These are phyloP conservation scores for Magallana nippona DNA, from an alignment of 2,888 invertebrate genomes.

Conservation along the genomic window DNA sequence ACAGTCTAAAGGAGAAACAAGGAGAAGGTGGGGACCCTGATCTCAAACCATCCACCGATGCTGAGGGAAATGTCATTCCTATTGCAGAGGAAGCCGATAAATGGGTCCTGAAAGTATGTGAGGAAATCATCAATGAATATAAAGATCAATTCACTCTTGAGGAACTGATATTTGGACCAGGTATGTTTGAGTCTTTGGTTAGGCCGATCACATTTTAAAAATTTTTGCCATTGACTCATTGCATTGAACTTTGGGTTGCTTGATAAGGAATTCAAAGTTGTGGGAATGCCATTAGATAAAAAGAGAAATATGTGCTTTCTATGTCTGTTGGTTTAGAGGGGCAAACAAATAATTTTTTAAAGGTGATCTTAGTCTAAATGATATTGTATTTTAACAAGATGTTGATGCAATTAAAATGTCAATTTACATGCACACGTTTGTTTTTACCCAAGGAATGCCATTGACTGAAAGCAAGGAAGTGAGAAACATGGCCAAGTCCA, in stretches of 20 bases:
- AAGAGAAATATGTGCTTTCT: too few relatives aligned
- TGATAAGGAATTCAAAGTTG: too few relatives aligned
- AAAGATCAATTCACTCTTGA: constrained; percentile 51
- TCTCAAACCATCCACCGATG: constrained; percentile 46
- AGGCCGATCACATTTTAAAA: too few relatives aligned
- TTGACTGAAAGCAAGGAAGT: constrained; percentile 56
- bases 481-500: constrained; percentile 46
- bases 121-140: constrained; percentile 57
- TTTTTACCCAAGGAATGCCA: constrained; percentile 49
- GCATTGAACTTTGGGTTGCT: too few relatives aligned
- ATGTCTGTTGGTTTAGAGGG: too few relatives aligned
- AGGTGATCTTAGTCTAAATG: too few relatives aligned
- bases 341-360: too few relatives aligned
- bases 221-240: too few relatives aligned
- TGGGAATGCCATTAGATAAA: too few relatives aligned
- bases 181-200: constrained; percentile 8
- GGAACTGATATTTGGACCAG: constrained; percentile 66
- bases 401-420: too few relatives aligned
- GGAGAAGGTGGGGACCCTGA: constrained; percentile 44
- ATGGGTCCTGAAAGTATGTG: constrained; percentile 55
- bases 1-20: constrained; percentile 49
- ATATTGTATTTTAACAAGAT: too few relatives aligned
- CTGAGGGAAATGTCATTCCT: constrained; percentile 46
- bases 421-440: too few relatives aligned
- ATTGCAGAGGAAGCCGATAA: constrained; percentile 48